These are phyloP conservation scores for Carabus problematicus DNA, from an alignment of 2,888 invertebrate genomes.

Conservation along the genomic window DNA sequence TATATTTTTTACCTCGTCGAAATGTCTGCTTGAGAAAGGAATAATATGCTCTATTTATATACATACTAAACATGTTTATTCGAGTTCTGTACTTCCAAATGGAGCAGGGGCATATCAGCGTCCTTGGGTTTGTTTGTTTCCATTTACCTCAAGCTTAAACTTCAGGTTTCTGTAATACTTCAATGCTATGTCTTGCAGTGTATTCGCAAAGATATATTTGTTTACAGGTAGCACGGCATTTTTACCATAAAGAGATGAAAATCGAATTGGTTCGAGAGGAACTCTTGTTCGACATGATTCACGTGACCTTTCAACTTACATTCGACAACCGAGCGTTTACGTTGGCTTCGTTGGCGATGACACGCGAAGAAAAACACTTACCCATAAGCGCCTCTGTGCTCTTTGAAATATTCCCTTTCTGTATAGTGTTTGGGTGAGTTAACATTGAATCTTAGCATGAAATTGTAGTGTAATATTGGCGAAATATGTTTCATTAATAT, in stretches of 20 bases:
- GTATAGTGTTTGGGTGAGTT: constrained; percentile 91
- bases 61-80: no score
- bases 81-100: no score
- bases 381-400: constrained; percentile 89
- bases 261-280: constrained; percentile 90
- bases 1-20: no score
- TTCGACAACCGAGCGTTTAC: constrained; percentile 95
- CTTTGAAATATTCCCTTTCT: constrained; percentile 97
- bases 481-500: background rate
- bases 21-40: no score
- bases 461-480: no score
- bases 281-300: constrained; percentile 86
- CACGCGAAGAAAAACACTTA: constrained; percentile 85
- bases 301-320: constrained; percentile 91
- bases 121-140: no score
- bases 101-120: no score
- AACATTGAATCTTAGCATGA: background rate
- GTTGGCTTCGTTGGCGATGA: constrained; percentile 82
- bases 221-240: constrained; percentile 82
- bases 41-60: no score
- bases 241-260: constrained; percentile 94
- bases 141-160: no score
- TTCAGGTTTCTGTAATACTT: no score
- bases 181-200: no score
- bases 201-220: constrained; percentile 10